phyloP scores from a whole-genome alignment of 2,797 vertebrate species.

The Spatula versicolor region DNA sequence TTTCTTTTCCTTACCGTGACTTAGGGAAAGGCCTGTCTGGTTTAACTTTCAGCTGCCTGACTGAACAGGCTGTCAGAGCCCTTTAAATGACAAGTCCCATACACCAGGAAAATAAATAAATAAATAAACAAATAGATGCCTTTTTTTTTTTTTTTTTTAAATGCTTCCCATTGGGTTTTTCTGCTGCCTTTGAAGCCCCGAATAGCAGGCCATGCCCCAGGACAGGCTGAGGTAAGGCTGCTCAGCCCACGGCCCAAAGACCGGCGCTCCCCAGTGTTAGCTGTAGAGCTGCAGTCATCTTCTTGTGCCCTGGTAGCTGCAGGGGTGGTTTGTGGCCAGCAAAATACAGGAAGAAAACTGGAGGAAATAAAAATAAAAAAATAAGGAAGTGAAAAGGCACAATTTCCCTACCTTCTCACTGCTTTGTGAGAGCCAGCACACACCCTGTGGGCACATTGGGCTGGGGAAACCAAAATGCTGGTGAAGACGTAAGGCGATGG shows the following conservation, averaged over 20 bases:
- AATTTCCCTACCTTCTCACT: not conserved
- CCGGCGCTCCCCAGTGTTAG: not conserved
- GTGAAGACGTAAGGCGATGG: too few relatives aligned
- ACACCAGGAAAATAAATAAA: not conserved
- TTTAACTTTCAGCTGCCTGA: not conserved
- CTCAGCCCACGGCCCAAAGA: not conserved
- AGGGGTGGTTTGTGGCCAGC: not conserved
- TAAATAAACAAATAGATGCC: not conserved
- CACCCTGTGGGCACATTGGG: not conserved
- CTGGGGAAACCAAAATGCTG: not conserved
- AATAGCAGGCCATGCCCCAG: too few relatives aligned
- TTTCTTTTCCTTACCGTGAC: not conserved
- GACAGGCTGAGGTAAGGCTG: too few relatives aligned
- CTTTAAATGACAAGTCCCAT: not conserved
- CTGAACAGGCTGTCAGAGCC: accelerated
- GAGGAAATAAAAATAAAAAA: too few relatives aligned
- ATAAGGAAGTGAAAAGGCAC: too few relatives aligned
- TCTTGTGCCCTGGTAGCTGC: not conserved
- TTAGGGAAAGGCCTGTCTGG: not conserved
- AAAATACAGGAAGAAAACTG: not conserved
- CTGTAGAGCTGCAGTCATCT: not conserved
- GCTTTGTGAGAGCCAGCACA: not conserved
- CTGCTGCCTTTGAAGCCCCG: not conserved
- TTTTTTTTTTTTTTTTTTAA: accelerated
- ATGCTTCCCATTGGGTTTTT: not conserved